Evolutionary conservation across 1,140 invertebrate genomes (phyloP).

Genomic region (Drosophila lini): DNA sequence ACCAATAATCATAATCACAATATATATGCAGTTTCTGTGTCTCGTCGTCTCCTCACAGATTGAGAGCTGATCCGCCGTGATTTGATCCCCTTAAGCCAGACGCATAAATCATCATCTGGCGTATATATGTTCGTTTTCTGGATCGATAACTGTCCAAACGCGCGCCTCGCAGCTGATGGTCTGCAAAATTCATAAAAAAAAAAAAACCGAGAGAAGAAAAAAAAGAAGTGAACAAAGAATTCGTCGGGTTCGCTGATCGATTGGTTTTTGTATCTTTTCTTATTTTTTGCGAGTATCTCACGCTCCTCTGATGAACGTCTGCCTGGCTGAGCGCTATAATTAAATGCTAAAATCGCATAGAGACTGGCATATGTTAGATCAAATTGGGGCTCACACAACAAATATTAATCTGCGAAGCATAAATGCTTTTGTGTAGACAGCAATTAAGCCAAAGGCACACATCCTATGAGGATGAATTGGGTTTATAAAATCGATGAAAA

Average conservation of each 20-base stretch:
- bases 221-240: conserved; percentile 23
- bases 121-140: conserved; percentile 31
- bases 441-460: conserved; percentile 22
- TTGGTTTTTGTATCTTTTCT: conserved; percentile 38
- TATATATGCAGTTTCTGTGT: conserved; percentile 62
- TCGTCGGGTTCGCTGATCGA: conserved; percentile 47
- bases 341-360: conserved; percentile 57
- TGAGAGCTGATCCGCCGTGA: conserved; percentile 54
- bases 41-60: conserved; percentile 32
- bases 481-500: background rate
- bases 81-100: conserved; percentile 74
- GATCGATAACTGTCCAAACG: conserved; percentile 76
- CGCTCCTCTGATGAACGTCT: conserved; percentile 44
- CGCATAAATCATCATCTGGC: conserved; percentile 72
- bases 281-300: conserved; percentile 38
- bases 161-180: conserved; percentile 61
- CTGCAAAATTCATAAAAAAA: conserved; percentile 5
- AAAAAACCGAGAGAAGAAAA: background rate
- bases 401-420: conserved; percentile 38
- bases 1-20: conserved; percentile 84
- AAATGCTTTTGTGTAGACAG: conserved; percentile 29
- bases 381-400: conserved; percentile 17
- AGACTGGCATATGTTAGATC: conserved; percentile 49
- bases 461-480: conserved; percentile 11
- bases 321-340: conserved; percentile 50